Percentiles rank a stretch among this genome's conserved stretches.
Evolutionary conservation across 2,888 invertebrate genomes (phyloP).

Genomic region (Hybos culiciformis): DNA sequence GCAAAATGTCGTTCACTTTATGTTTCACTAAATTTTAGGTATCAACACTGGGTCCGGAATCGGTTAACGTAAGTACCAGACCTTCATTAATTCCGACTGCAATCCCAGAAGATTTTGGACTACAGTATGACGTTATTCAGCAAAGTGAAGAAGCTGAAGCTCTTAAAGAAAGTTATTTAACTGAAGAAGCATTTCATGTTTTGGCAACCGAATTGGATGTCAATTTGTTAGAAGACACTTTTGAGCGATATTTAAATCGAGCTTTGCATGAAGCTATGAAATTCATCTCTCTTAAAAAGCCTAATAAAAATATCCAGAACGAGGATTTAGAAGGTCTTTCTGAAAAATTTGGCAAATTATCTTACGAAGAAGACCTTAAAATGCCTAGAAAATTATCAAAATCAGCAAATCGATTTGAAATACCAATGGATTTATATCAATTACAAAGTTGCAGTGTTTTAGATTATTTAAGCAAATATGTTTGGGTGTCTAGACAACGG

Average conservation of each 20-base stretch:
- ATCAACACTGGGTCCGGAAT: constrained; percentile 49
- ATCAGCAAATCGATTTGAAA: constrained; percentile 57
- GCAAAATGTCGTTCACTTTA: no score
- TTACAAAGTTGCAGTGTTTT: constrained; percentile 49
- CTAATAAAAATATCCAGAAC: not conserved
- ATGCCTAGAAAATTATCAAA: constrained; percentile 63
- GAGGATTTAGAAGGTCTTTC: not conserved
- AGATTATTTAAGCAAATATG: constrained; percentile 54
- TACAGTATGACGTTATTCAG: constrained; percentile 18
- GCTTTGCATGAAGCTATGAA: constrained; percentile 31
- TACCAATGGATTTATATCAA: constrained; percentile 52
- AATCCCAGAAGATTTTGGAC: constrained; percentile 20
- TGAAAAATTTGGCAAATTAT: constrained; percentile 17
- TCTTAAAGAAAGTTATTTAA: constrained; percentile 32
- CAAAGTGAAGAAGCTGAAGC: constrained; percentile 28
- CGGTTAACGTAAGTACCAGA: constrained; percentile 51
- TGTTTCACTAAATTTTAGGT: no score
- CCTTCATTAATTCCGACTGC: constrained; percentile 44
- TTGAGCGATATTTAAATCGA: constrained; percentile 32
- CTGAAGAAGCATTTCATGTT: constrained; percentile 31
- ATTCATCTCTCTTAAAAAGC: constrained; percentile 22
- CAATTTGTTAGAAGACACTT: constrained; percentile 33
- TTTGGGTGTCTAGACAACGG: constrained; percentile 43
- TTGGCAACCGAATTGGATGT: constrained; percentile 30
- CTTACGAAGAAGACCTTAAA: constrained; percentile 28